phyloP scores from a whole-genome alignment of 2,888 invertebrate species.

The Drosophila prostipennis region DNA sequence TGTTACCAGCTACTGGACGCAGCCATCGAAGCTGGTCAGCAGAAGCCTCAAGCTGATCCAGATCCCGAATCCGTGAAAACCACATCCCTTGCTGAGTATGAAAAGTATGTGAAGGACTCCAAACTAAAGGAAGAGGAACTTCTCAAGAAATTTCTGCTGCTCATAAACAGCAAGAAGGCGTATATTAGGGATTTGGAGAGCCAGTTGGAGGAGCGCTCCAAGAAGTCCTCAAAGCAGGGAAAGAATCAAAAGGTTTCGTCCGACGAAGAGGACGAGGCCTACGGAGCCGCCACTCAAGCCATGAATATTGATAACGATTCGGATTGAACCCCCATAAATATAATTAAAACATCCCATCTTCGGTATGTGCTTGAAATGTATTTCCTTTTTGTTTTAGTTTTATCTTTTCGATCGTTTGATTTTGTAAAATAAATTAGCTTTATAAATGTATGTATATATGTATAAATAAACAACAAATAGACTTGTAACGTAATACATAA shows the following conservation, averaged over 20 bases:
- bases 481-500: constrained; percentile 72
- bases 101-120: constrained; percentile 61
- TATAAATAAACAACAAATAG: constrained; percentile 80
- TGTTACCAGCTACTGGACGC: constrained; percentile 53
- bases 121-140: constrained; percentile 58
- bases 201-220: constrained; percentile 24
- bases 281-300: constrained; percentile 44
- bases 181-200: constrained; percentile 71
- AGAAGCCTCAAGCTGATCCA: neutral
- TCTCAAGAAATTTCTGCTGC: constrained; percentile 68
- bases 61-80: constrained; percentile 12
- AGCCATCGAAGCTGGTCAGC: constrained; percentile 53
- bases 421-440: constrained; percentile 70
- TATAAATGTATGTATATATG: constrained; percentile 60
- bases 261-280: constrained; percentile 38
- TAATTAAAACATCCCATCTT: neutral
- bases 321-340: neutral
- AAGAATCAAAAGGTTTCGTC: neutral
- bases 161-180: constrained; percentile 77
- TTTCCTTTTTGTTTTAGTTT: constrained; percentile 49
- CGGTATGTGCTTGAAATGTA: constrained; percentile 47
- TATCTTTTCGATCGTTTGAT: constrained; percentile 34
- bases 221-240: neutral
- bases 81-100: constrained; percentile 45
- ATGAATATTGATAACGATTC: constrained; percentile 21